phyloP scores from a whole-genome alignment of 2,797 vertebrate species.

The Pygocentrus nattereri region DNA sequence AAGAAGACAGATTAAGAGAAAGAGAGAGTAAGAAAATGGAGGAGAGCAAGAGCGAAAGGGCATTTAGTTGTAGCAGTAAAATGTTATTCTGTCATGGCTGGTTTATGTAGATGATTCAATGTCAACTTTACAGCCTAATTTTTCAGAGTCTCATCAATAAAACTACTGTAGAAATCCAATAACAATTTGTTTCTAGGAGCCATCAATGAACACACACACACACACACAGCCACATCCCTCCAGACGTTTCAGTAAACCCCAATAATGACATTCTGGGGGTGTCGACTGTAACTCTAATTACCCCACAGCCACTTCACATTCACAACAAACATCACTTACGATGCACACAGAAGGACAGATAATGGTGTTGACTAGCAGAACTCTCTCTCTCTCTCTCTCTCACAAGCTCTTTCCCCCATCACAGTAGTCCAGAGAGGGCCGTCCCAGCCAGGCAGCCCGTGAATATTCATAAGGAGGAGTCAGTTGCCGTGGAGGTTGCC shows the following conservation, averaged over 20 bases:
- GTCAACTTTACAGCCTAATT: not conserved
- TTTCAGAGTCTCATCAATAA: slow-evolving; percentile 29
- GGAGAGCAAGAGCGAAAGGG: not conserved
- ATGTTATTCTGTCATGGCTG: not conserved
- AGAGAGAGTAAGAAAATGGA: not conserved
- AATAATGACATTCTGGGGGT: slow-evolving; percentile 12
- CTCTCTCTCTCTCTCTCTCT: not conserved
- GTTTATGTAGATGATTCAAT: slow-evolving; percentile 5
- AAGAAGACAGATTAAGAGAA: not conserved
- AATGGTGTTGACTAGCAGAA: slow-evolving; percentile 6
- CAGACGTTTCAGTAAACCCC: not conserved
- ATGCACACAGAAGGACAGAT: slow-evolving; percentile 31
- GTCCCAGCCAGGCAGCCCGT: slow-evolving; percentile 63
- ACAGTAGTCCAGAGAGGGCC: slow-evolving; percentile 43
- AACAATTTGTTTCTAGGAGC: slow-evolving; percentile 10
- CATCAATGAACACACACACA: not conserved
- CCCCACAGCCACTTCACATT: slow-evolving; percentile 8
- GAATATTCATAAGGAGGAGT: slow-evolving; percentile 82
- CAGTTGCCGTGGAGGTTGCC: slow-evolving; percentile 70
- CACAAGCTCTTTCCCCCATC: not conserved
- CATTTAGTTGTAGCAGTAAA: too few relatives aligned
- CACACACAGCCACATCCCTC: slow-evolving; percentile 37
- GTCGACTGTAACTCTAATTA: slow-evolving; percentile 1
- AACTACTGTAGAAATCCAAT: slow-evolving; percentile 20
- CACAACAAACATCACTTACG: slow-evolving; percentile 17